Base-by-base conservation (phyloP, 2,113 vertebrate species). In the Gobio gobio region DNA sequence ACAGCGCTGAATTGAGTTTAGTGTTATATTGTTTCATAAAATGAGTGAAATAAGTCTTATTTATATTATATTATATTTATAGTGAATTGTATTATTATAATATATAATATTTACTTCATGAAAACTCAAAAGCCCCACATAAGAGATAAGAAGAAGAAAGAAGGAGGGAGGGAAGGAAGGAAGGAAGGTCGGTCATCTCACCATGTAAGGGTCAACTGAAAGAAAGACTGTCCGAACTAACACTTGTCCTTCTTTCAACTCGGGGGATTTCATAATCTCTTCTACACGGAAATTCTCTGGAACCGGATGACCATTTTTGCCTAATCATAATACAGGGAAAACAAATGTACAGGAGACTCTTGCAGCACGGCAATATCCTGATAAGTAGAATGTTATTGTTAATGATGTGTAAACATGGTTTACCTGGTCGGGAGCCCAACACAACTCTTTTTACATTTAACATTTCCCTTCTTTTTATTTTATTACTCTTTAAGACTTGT, bases 181-280 rank as follows among this genome's bases (percentile, higher is more conserved):
- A 18, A 54, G 2, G 5, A 54, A 54, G 5, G 54, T 56, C 47
- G 56, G 61, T 13, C 12, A 58, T 91, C 94, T 87, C 93, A 99
- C 97, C 97, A 99, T 98, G 90, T 98, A 99, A 18, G 98, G 98
- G 89, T 99, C 98, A 88, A 99, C 98, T 78, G 98, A 99, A 10
- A 99, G 96, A 90, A 95, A 97, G n/a, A 96, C 91, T 9, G 97
- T 98, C 92, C 92, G 93, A 84, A 96, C 94, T 70, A 91, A 89
- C 33, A 97, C 95, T 80, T 98, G 94, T 64, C 96, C 97, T 0
- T 90, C 93, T 36, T 89, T 90, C 78, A 98, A 83, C 0, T 87
- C 93, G 73, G 93, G 90, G 20, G 91, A 47, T 76, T 98, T 89
- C 49, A 66, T 92, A n/a, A 86, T 87, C 83, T 96, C 93, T 83